These are phyloP conservation scores for Aselliscus stoliczkanus DNA, from an alignment of 2,797 vertebrate species.

Conservation along the genomic window DNA sequence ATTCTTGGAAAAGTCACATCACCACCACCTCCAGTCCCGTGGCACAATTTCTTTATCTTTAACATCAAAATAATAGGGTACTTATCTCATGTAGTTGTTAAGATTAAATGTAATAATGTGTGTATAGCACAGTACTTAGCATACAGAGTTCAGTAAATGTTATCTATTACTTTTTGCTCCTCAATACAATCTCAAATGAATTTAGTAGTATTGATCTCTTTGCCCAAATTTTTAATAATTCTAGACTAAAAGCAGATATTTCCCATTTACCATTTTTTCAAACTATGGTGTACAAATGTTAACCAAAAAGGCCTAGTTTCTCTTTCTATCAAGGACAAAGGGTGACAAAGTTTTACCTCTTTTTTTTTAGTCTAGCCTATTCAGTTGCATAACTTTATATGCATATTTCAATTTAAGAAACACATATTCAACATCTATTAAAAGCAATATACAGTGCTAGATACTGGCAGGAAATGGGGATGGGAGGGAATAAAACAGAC, in stretches of 20 bases:
- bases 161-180: background rate
- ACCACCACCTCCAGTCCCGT: background rate
- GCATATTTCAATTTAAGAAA: constrained; percentile 1
- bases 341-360: background rate
- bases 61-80: background rate
- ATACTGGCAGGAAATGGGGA: rapidly evolving
- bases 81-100: background rate
- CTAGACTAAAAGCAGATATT: background rate
- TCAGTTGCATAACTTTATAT: background rate
- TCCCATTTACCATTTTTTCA: background rate
- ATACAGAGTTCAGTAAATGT: background rate
- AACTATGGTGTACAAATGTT: background rate
- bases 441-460: background rate
- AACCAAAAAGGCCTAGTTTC: background rate
- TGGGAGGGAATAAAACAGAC: background rate
- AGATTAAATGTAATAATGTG: background rate
- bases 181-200: background rate
- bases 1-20: background rate
- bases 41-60: background rate
- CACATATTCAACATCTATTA: background rate
- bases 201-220: background rate
- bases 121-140: background rate
- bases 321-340: background rate
- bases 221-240: background rate
- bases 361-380: background rate